Conservation (phyloP, 2,888 invertebrate genomes). For the Agrotis exclamationis region DNA sequence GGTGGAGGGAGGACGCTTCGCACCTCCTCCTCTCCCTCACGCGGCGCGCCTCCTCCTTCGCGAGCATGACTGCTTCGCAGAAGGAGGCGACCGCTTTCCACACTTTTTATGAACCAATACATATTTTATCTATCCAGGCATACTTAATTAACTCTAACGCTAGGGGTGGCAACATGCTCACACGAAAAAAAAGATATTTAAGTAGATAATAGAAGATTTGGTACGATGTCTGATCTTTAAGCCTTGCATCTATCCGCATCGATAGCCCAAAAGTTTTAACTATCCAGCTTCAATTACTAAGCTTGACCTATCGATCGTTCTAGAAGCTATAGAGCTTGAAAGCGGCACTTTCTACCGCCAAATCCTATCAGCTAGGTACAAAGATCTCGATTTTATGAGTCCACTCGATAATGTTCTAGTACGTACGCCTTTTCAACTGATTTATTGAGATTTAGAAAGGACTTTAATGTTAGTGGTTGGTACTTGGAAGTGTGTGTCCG, state of each 20-base stretch:
- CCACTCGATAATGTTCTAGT: constrained; percentile 25
- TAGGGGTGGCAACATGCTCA: too few relatives aligned
- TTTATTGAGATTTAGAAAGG: constrained; percentile 34
- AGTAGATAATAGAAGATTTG: neutral
- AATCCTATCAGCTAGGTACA: constrained; percentile 26
- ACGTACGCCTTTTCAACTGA: constrained; percentile 34
- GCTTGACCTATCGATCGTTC: constrained; percentile 24
- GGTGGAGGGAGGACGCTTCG: too few relatives aligned
- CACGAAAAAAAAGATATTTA: too few relatives aligned
- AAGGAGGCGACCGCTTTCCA: too few relatives aligned
- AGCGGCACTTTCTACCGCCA: constrained; percentile 24
- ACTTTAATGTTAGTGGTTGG: constrained; percentile 13
- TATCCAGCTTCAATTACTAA: constrained; percentile 15
- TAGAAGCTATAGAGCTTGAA: constrained; percentile 22
- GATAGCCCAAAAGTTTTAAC: constrained; percentile 37
- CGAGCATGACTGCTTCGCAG: too few relatives aligned
- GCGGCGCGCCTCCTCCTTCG: too few relatives aligned
- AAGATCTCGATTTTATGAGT: constrained; percentile 50
- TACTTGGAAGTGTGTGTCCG: neutral
- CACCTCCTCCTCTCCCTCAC: too few relatives aligned
- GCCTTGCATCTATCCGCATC: constrained; percentile 3
- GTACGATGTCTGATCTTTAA: neutral
- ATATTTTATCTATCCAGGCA: too few relatives aligned
- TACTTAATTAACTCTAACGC: too few relatives aligned
- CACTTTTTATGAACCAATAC: too few relatives aligned